Conservation (phyloP, 2,797 vertebrate species). For the Myiothlypis coronata region DNA sequence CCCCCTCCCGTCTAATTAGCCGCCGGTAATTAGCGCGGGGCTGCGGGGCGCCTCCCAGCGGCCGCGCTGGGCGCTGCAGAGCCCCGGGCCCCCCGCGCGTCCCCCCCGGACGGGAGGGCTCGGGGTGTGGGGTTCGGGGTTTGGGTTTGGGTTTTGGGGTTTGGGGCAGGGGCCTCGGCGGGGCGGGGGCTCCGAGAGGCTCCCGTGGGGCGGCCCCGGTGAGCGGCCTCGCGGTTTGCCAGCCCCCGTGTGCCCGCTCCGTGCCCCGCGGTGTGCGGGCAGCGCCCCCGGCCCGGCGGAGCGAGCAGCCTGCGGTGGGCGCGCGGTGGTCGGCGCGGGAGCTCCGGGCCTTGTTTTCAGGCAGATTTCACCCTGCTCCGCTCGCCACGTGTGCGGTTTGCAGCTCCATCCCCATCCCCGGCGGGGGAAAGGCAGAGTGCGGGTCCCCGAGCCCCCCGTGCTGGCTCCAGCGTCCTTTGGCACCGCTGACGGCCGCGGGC, state of each 20-base stretch:
- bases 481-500: neutral
- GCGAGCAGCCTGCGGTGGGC: neutral
- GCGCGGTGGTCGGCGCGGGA: rapidly evolving
- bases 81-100: neutral
- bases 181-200: too few relatives aligned
- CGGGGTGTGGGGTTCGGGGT: too few relatives aligned
- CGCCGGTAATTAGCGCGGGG: neutral
- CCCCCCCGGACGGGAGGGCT: neutral
- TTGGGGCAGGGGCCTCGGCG: neutral
- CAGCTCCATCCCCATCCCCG: neutral
- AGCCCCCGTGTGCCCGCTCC: rapidly evolving
- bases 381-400: neutral
- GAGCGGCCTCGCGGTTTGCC: neutral
- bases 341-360: neutral
- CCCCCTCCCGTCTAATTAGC: neutral
- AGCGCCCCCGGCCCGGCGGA: rapidly evolving
- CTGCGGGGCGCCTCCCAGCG: slow-evolving; percentile 8
- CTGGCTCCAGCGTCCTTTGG: neutral
- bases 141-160: rapidly evolving
- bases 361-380: neutral
- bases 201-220: neutral
- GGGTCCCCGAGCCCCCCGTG: rapidly evolving
- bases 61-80: neutral
- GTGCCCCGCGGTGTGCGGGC: neutral
- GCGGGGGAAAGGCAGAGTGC: neutral